Evolutionary conservation across 2,113 vertebrate genomes (phyloP), one percentile per base, ranked within the genome.

Genomic region (Alexandromys fortis): DNA sequence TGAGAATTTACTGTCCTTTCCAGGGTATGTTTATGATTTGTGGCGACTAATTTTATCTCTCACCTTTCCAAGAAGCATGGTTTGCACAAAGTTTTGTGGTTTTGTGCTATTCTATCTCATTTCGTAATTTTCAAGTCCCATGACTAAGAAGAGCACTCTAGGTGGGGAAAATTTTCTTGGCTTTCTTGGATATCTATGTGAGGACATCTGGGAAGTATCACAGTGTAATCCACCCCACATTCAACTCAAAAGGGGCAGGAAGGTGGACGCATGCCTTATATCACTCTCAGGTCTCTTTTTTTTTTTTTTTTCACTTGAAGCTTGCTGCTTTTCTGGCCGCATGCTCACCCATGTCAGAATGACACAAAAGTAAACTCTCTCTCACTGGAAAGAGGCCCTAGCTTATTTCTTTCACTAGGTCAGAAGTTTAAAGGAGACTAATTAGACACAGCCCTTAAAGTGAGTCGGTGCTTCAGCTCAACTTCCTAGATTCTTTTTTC

Each of bases 291-390:
- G 91, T 96, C 94, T 96, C 42, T 42, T 42, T 42, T 42, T n/a
- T 70, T 70, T 67, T 98, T 97, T 87, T 96, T 83, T 82, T 16
- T 38, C 92, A 14, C 73, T 94, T 90, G 92, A 94, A 98, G 67
- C 94, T 97, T 97, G 97, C 95, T 98, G 97, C 94, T 65, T 97
- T 97, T 89, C 93, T 98, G 98, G 97, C 91, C 30, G 67, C n/a
- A 6, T 2, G 42, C 16, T 85, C 24, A 76, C 24, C 73, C 35
- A 61, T 68, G 4, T 63, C 22, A 45, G 67, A 73, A 76, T 81
- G 87, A 94, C 81, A 97, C 90, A 77, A 77, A 95, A 89, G 42
- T 96, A 97, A 96, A 75, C 45, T 68, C 76, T 68, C 76, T 88
- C 47, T 14, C 76, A 45, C 94, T 96, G 94, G 91, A 96, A 96